phyloP scores from a whole-genome alignment of 2,888 invertebrate species.

The Phortica magna region DNA sequence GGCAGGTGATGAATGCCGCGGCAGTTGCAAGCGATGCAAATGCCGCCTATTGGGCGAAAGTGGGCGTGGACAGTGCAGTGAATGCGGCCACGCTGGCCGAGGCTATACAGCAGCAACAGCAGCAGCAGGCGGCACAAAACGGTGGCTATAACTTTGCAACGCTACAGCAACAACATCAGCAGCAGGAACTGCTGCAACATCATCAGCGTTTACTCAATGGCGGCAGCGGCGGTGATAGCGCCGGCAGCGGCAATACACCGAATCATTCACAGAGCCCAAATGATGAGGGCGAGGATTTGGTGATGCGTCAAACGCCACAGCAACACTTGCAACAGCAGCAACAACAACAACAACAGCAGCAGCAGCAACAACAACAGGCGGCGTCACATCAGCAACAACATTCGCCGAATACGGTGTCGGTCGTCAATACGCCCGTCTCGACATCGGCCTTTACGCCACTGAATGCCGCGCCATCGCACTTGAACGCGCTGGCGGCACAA shows the following conservation, averaged over 20 bases:
- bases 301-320: conserved; percentile 76
- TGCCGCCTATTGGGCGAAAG: conserved; percentile 89
- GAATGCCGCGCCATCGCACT: conserved; percentile 88
- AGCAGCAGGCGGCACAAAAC: conserved; percentile 78
- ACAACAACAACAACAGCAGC: conserved; percentile 62
- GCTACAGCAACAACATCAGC: conserved; percentile 86
- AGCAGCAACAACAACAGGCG: conserved; percentile 60
- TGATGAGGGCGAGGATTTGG: conserved; percentile 77
- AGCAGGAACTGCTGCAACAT: conserved; percentile 78
- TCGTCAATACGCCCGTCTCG: conserved; percentile 75
- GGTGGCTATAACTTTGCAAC: conserved; percentile 72
- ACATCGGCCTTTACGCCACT: conserved; percentile 96
- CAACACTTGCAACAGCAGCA: conserved; percentile 73
- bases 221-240: conserved; percentile 65
- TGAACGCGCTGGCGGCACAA: conserved; percentile 78
- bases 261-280: conserved; percentile 76
- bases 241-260: conserved; percentile 67
- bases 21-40: conserved; percentile 68
- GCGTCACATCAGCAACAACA: conserved; percentile 30
- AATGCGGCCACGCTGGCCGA: conserved; percentile 81
- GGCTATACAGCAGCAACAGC: conserved; percentile 79
- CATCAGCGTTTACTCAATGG: conserved; percentile 81
- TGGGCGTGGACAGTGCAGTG: conserved; percentile 84
- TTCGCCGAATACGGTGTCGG: conserved; percentile 53
- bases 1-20: conserved; percentile 76